These are phyloP conservation scores for Mesoligia furuncula DNA, from an alignment of 2,888 invertebrate species.

Conservation along the genomic window DNA sequence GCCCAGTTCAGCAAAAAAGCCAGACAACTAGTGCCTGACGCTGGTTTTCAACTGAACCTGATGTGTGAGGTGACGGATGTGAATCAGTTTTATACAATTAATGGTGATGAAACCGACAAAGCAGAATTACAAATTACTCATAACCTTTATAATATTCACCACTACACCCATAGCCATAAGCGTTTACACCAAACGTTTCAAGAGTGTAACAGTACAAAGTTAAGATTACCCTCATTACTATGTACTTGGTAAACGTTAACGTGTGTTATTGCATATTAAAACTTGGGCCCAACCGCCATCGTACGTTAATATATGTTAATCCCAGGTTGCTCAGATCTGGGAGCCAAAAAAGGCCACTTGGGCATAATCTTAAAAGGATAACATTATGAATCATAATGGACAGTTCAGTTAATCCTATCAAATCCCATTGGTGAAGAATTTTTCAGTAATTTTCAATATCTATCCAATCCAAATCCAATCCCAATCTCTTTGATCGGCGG, in stretches of 20 bases:
- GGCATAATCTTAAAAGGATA: too few species aligned
- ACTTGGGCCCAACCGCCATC: constrained; percentile 58
- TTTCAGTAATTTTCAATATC: too few species aligned
- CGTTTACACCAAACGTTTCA: constrained; percentile 42
- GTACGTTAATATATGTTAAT: constrained; percentile 65
- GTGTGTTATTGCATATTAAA: constrained; percentile 65
- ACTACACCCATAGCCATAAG: constrained; percentile 12
- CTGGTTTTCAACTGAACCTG: too few species aligned
- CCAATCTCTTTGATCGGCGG: too few species aligned
- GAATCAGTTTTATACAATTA: too few species aligned
- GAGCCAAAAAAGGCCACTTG: neutral
- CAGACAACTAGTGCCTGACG: too few species aligned
- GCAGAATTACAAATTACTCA: neutral
- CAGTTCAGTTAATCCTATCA: too few species aligned
- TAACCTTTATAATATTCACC: constrained; percentile 15
- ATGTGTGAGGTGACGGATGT: too few species aligned
- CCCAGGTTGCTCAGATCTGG: constrained; percentile 46
- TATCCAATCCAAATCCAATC: too few species aligned
- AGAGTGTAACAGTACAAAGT: constrained; percentile 49
- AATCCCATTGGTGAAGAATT: too few species aligned
- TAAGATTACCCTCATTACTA: constrained; percentile 56
- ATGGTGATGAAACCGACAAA: neutral
- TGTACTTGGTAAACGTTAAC: constrained; percentile 58
- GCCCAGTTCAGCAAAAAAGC: too few species aligned
- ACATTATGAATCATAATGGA: too few species aligned